Percentiles rank a stretch among this genome's conserved stretches.
Evolutionary conservation across 1,140 invertebrate species (phyloP).

Genomic region (Procambarus virginalis): DNA sequence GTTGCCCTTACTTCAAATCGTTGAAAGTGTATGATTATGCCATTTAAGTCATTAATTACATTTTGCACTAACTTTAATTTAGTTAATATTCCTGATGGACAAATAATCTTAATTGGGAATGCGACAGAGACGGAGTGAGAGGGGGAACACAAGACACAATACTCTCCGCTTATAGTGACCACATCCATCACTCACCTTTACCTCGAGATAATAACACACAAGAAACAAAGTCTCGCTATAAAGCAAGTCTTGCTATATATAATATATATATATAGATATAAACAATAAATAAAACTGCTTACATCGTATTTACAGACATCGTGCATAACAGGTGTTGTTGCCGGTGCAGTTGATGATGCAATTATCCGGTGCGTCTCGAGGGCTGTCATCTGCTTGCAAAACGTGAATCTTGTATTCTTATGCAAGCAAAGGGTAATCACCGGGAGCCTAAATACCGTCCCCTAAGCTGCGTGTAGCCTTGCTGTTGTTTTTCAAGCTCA

Average conservation of each 20-base stretch:
- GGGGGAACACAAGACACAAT: neutral
- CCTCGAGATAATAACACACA: neutral
- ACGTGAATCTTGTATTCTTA: constrained; percentile 36
- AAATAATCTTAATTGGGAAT: constrained; percentile 53
- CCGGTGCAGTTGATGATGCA: neutral
- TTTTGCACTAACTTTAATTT: constrained; percentile 31
- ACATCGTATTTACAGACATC: neutral
- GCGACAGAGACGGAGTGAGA: constrained; percentile 15
- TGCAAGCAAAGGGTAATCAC: constrained; percentile 41
- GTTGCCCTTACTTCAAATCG: neutral
- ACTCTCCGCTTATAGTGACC: constrained; percentile 18
- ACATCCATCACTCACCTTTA: neutral
- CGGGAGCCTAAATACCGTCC: constrained; percentile 20
- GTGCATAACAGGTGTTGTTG: neutral
- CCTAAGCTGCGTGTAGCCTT: constrained; percentile 48
- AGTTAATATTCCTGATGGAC: constrained; percentile 46
- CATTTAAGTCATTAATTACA: constrained; percentile 33
- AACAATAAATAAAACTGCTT: too few relatives aligned
- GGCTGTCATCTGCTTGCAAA: constrained; percentile 51
- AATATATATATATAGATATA: neutral
- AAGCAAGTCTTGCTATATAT: neutral
- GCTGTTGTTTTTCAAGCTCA: constrained; percentile 23
- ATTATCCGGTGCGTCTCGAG: constrained; percentile 21
- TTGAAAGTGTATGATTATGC: neutral
- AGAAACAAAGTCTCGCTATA: neutral